Base-by-base conservation (phyloP, 2,888 invertebrate genomes). In the Crioceris asparagi region DNA sequence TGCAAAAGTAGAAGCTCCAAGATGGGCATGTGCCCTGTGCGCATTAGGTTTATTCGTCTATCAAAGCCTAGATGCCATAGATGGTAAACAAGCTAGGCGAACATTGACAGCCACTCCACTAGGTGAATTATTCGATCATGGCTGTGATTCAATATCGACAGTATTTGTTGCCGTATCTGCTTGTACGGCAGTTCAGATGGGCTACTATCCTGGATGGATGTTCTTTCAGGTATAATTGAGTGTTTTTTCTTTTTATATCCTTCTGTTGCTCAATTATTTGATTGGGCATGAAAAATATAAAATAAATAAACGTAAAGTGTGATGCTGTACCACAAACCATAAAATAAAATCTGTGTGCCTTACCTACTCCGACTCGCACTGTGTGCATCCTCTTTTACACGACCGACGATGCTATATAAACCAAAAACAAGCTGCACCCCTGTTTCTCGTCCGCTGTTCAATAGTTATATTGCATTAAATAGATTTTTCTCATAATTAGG, bases 41-140 rank as follows among this genome's bases (percentile, higher is more conserved):
- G 96, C 88, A 0, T 56, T 94, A 16, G 97, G 97, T 10, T 74
- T 98, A 45, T 97, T 98, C 67, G 67, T 92, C 39, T 98, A 98
- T 68, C 97, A 99, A 69, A 92, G 93, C 58, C 72, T 98, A 54
- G 98, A 98, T 67, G 97, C 98, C 29, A 93, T 97, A 44, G 98
- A 99, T 67, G 98, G 98, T 31, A 99, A 98, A 66, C 98, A 98
- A 68, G 98, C 98, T 1, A 74, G 98, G 48, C 73, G 97, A 57
- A 98, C 97, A 11, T 83, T 84, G 50, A 83, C 85, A 41, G 86
- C 86, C 50, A 83, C 85, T 32, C 96, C 97, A 1, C 69, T 98
- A 12, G 98, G 98, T 10, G 98, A 98, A 70, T 75, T 98, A 16
- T 98, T 99, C 66, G 98, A 98, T 69, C 98, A 98, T 67, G 98